Evolutionary conservation across 2,888 invertebrate species (phyloP).

Genomic region (Stenolophus ochropezus): DNA sequence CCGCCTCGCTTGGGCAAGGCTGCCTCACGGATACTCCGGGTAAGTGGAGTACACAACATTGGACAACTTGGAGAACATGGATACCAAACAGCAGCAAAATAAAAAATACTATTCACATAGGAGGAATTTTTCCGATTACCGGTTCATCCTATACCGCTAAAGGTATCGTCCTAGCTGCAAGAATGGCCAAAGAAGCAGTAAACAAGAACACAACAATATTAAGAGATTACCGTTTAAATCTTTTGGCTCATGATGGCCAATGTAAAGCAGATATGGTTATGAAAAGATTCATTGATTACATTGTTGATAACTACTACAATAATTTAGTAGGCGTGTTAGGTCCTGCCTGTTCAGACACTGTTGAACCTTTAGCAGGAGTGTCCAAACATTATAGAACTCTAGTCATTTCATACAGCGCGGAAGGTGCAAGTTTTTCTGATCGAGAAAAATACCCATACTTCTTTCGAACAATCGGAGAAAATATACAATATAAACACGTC

Average conservation of each 20-base stretch:
- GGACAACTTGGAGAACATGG: constrained; percentile 75
- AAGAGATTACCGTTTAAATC: constrained; percentile 76
- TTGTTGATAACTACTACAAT: constrained; percentile 75
- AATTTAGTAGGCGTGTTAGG: constrained; percentile 84
- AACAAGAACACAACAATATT: constrained; percentile 78
- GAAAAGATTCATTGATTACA: constrained; percentile 84
- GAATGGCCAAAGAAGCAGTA: constrained; percentile 79
- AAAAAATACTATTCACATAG: constrained; percentile 75
- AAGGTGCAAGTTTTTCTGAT: constrained; percentile 83
- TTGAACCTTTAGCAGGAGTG: constrained; percentile 86
- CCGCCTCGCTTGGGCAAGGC: too few species aligned
- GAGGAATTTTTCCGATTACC: constrained; percentile 83
- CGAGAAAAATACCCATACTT: constrained; percentile 84
- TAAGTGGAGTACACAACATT: too few species aligned
- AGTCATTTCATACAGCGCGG: constrained; percentile 86
- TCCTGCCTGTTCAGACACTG: constrained; percentile 88
- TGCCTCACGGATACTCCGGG: too few species aligned
- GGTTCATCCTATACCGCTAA: constrained; percentile 77
- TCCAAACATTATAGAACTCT: constrained; percentile 83
- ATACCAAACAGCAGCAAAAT: constrained; percentile 69
- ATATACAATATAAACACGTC: constrained; percentile 81
- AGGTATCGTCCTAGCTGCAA: constrained; percentile 78
- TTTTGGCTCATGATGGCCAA: constrained; percentile 79
- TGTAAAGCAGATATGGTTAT: constrained; percentile 84
- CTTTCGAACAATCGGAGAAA: constrained; percentile 87